These are phyloP conservation scores for Chloroceryle inda DNA, from an alignment of 2,797 vertebrate species.

Conservation along the genomic window DNA sequence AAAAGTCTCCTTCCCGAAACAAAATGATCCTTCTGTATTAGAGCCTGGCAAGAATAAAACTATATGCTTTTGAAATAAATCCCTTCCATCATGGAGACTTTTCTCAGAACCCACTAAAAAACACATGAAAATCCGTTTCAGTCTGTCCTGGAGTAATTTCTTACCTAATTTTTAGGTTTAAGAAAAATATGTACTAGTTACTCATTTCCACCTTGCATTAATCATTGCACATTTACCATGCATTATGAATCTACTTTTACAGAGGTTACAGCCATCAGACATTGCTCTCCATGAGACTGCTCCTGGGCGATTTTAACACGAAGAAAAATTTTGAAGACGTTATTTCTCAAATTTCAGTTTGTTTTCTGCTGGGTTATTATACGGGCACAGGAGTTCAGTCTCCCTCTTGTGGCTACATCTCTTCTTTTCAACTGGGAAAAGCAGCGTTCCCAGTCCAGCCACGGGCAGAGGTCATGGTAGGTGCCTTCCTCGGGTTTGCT, in stretches of 20 bases:
- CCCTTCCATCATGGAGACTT: neutral
- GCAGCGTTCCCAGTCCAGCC: neutral
- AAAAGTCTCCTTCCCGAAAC: neutral
- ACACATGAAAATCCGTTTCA: neutral
- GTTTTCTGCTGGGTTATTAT: neutral
- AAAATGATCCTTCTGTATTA: neutral
- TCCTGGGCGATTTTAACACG: neutral
- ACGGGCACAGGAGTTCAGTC: neutral
- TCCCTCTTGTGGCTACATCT: conserved; percentile 64
- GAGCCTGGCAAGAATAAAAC: neutral
- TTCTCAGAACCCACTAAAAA: neutral
- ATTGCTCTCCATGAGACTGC: neutral
- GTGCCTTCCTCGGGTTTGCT: neutral
- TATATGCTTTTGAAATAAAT: neutral
- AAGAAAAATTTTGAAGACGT: neutral
- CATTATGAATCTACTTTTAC: neutral
- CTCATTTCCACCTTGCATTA: neutral
- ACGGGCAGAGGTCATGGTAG: neutral
- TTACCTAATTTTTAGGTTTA: neutral
- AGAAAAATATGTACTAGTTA: neutral
- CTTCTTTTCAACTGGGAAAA: neutral
- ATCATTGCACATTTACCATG: neutral
- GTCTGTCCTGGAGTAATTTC: neutral
- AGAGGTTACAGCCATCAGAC: neutral
- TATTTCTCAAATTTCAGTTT: neutral